Evolutionary conservation across 2,113 vertebrate genomes (phyloP).

Genomic region (Cebus imitator): DNA sequence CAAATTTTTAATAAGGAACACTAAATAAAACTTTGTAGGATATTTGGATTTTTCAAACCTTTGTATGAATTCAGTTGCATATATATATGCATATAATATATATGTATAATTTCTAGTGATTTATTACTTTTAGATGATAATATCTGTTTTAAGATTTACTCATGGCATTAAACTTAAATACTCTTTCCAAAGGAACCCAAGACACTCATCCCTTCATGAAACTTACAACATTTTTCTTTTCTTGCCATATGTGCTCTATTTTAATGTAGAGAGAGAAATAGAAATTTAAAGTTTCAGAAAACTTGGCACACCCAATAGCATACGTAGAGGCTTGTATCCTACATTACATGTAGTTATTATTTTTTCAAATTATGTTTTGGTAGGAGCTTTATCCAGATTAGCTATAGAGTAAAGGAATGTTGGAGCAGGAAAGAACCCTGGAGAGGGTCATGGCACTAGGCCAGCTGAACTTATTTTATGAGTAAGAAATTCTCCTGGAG

Average conservation of each 20-base stretch:
- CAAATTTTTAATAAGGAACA: not conserved
- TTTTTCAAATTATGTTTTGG: not conserved
- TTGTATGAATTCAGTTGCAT: not conserved
- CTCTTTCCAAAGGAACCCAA: not conserved
- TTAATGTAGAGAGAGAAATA: not conserved
- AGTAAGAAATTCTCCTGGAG: not conserved
- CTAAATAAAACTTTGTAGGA: not conserved
- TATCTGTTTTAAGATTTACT: constrained; percentile 35
- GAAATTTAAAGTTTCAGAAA: constrained; percentile 29
- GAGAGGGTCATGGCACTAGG: not conserved
- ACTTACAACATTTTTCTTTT: not conserved
- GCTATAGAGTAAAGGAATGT: constrained; percentile 11
- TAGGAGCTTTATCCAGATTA: constrained; percentile 16
- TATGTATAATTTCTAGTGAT: not conserved
- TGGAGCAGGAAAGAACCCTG: not conserved
- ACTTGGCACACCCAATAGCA: not conserved
- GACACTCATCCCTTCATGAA: not conserved
- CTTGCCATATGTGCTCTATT: not conserved
- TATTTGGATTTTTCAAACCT: not conserved
- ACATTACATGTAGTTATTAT: not conserved
- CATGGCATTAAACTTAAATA: not conserved
- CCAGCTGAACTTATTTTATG: not conserved
- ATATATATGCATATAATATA: too few relatives aligned
- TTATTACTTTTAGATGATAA: not conserved
- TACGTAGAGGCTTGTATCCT: not conserved